These are phyloP conservation scores for Propithecus perrieri DNA, from an alignment of 2,797 vertebrate genomes.

Conservation along the genomic window DNA sequence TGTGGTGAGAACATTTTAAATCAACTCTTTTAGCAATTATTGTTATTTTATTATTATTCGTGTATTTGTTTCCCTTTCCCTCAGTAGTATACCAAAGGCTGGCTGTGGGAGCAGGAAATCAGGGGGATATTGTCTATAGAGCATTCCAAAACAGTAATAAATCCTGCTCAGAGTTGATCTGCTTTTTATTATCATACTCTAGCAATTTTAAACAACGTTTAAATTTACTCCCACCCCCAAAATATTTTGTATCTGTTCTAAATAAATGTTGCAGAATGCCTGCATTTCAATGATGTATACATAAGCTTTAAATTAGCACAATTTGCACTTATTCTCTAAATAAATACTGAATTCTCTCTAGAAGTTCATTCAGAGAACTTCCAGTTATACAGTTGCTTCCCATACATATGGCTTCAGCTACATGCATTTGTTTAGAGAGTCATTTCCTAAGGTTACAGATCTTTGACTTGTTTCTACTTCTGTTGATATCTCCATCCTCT, in stretches of 20 bases:
- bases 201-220: not conserved
- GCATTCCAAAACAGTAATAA: conserved; percentile 18
- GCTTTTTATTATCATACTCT: not conserved
- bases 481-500: not conserved
- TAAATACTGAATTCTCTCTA: not conserved
- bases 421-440: not conserved
- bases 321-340: not conserved
- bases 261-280: not conserved
- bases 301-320: not conserved
- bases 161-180: not conserved
- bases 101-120: not conserved
- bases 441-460: not conserved
- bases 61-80: not conserved
- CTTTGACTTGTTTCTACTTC: not conserved
- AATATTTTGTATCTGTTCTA: not conserved
- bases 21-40: not conserved
- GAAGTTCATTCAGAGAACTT: not conserved
- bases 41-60: conserved; percentile 1
- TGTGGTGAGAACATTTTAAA: not conserved
- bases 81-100: not conserved
- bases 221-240: not conserved
- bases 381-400: not conserved
- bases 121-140: not conserved
- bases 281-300: not conserved
- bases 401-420: not conserved